These are phyloP conservation scores for Hedya salicella DNA, from an alignment of 2,888 invertebrate genomes.

Conservation along the genomic window DNA sequence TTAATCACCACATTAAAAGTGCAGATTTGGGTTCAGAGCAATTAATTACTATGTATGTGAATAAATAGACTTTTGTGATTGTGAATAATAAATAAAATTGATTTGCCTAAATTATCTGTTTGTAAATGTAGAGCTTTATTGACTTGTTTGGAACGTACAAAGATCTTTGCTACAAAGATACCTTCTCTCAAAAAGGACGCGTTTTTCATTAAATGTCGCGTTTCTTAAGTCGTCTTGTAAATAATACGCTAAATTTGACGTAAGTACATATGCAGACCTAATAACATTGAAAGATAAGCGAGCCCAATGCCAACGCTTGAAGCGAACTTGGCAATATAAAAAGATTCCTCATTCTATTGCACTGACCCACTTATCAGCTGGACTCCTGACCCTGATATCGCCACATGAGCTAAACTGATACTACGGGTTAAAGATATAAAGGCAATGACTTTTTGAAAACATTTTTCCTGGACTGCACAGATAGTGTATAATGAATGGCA, in stretches of 20 bases:
- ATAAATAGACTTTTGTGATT: conserved; percentile 39
- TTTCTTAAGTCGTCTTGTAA: not conserved
- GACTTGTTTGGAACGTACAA: not conserved
- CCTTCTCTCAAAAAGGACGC: not conserved
- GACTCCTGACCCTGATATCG: conserved; percentile 72
- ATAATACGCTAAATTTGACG: conserved; percentile 14
- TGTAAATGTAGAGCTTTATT: conserved; percentile 1
- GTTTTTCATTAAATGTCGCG: not conserved
- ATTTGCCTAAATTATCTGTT: conserved; percentile 16
- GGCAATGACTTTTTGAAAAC: conserved; percentile 79
- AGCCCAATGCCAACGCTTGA: conserved; percentile 45
- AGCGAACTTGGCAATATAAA: conserved; percentile 78
- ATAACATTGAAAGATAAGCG: conserved; percentile 48
- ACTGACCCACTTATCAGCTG: conserved; percentile 75
- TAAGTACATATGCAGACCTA: conserved; percentile 42
- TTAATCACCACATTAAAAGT: conserved; percentile 52
- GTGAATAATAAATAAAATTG: conserved; percentile 30
- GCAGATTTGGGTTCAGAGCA: conserved; percentile 57
- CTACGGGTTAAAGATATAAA: conserved; percentile 63
- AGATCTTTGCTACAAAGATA: not conserved
- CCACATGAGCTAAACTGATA: conserved; percentile 65
- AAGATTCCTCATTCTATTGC: conserved; percentile 66
- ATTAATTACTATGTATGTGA: conserved; percentile 59
- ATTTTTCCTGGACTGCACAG: conserved; percentile 66
- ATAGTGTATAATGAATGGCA: conserved; percentile 61